Percentiles rank a stretch among this genome's conserved stretches.
Conservation (phyloP, 1,140 invertebrate species). For the Drosophila kepulauana region DNA sequence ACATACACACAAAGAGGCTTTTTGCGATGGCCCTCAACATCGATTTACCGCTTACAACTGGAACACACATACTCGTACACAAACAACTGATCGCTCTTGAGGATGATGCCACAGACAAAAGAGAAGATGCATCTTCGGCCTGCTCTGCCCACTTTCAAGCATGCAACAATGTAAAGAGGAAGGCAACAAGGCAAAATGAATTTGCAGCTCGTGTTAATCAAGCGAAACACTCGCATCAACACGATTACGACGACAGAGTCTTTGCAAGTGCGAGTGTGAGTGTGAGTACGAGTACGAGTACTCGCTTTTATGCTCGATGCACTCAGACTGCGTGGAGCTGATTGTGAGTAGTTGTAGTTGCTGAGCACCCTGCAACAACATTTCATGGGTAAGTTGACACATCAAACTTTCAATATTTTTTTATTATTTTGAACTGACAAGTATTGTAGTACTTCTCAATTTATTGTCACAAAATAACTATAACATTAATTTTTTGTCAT, state of each 20-base stretch:
- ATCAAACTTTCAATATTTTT: not conserved
- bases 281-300: conserved; percentile 29
- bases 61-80: conserved; percentile 35
- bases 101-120: conserved; percentile 30
- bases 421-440: too few species aligned
- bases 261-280: conserved; percentile 4
- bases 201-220: conserved; percentile 80
- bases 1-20: not conserved
- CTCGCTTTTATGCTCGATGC: conserved; percentile 46
- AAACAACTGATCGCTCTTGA: conserved; percentile 7
- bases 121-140: conserved; percentile 29
- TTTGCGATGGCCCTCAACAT: conserved; percentile 55
- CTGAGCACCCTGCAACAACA: conserved; percentile 38
- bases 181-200: conserved; percentile 74
- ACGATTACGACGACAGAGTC: conserved; percentile 14
- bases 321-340: conserved; percentile 78
- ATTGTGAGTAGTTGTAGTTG: conserved; percentile 34
- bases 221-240: conserved; percentile 58
- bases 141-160: conserved; percentile 24
- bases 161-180: conserved; percentile 27
- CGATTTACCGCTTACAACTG: conserved; percentile 77
- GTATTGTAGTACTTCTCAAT: too few species aligned
- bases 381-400: not conserved
- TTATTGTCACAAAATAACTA: too few species aligned
- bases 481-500: too few species aligned